Evolutionary conservation across 1,140 invertebrate species (phyloP), one percentile per base, ranked within the genome.

Genomic region (Drosophila tristis): DNA sequence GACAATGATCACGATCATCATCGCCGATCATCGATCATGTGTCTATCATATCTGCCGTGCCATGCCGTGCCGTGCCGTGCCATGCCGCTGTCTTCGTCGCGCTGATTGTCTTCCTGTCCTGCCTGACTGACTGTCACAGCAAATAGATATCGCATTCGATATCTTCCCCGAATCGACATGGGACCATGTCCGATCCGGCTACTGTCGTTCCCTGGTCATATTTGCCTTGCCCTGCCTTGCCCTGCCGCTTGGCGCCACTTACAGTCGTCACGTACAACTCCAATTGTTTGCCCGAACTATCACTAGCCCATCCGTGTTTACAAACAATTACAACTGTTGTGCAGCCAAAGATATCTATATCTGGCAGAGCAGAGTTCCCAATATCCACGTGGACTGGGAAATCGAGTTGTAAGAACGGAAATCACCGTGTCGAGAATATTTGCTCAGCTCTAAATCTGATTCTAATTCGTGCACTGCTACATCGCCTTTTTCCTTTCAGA

Each of bases 291-390:
- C 74, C 74, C 47, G 44, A 70, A 49, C 64, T 67, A 86, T 39
- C 35, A 86, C 78, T 87, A 86, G 1, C 20, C 20, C 20, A 20
- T 86, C 9, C 82, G 82, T 74, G 72, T 82, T 87, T 79, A 87
- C 82, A 87, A 89, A 89, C 84, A 87, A 86, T 86, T 86, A 86
- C 79, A 87, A 87, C 82, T 72, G 71, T 87, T 87, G 75, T 68
- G 63, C 55, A 62, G 42, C 42, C 55, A 16, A 56, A 81, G 58
- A 64, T 70, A 73, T 73, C 68, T 25, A 25, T 25, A 25, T 0
- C 23, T 25, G 23, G 4, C 4, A 29, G 26, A 29, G 26, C 6
- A 7, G 26, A 29, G 26, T 7, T 20, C 20, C 2, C 31, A 11
- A 11, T 35, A 11, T 11, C 31, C 31, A 35, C 31, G 8, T 9